These are phyloP conservation scores for Meta bourneti DNA, from an alignment of 2,888 invertebrate genomes.

Conservation along the genomic window DNA sequence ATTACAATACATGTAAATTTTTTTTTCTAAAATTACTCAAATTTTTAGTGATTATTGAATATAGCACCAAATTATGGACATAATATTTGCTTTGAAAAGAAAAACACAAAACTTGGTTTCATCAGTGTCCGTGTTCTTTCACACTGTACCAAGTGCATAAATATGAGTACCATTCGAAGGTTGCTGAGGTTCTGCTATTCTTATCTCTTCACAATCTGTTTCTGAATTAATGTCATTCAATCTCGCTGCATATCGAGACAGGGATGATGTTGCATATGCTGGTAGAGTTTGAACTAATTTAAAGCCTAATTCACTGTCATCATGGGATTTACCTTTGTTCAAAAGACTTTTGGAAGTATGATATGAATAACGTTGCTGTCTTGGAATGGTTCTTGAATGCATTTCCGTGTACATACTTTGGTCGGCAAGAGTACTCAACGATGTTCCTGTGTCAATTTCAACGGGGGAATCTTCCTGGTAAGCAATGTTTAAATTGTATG, in stretches of 20 bases:
- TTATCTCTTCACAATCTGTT: neutral
- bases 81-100: neutral
- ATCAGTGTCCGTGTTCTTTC: neutral
- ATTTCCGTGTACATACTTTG: neutral
- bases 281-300: conserved; percentile 57
- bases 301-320: conserved; percentile 50
- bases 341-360: conserved; percentile 53
- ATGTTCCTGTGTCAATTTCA: conserved; percentile 11
- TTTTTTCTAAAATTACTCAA: no score
- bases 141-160: conserved; percentile 62
- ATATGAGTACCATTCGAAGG: conserved; percentile 22
- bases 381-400: neutral
- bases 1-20: no score
- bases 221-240: conserved; percentile 8
- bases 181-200: conserved; percentile 11
- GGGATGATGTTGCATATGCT: conserved; percentile 49
- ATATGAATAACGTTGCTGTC: conserved; percentile 28
- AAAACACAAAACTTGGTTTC: neutral
- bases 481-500: conserved; percentile 61
- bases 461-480: conserved; percentile 26
- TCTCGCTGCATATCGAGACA: conserved; percentile 34
- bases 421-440: conserved; percentile 33
- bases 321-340: neutral
- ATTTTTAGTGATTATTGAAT: no score
- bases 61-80: no score